Conservation (phyloP, 35 echinoderm and acorn worm species). For the Anneissia japonica region DNA sequence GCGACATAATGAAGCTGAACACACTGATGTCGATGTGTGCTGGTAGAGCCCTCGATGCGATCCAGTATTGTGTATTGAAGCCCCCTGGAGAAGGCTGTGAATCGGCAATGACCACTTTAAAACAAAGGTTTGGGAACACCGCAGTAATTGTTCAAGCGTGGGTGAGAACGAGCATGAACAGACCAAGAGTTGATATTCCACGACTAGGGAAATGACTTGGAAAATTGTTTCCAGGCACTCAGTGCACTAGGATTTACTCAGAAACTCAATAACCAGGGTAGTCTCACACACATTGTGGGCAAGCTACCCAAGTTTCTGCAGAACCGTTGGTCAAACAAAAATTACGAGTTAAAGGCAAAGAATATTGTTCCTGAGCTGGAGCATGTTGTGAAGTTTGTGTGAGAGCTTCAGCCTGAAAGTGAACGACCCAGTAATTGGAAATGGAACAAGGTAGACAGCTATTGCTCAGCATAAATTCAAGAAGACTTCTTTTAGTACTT, state of each 20-base stretch:
- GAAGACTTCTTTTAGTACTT: no score
- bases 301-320: background rate
- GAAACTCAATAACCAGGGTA: background rate
- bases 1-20: background rate
- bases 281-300: background rate
- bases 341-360: background rate
- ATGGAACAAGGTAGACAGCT: no score
- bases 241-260: background rate
- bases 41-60: background rate
- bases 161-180: background rate
- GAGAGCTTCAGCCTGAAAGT: background rate
- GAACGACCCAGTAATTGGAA: slow-evolving; percentile 16
- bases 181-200: background rate
- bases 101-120: background rate
- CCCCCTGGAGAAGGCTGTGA: slow-evolving; percentile 6
- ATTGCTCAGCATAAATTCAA: no score
- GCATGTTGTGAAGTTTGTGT: slow-evolving; percentile 20
- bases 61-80: slow-evolving; percentile 16
- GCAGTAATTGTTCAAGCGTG: background rate
- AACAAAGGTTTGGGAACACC: slow-evolving; percentile 17
- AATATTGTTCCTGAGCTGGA: background rate
- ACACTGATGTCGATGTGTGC: background rate
- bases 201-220: background rate
- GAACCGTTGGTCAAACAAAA: background rate
- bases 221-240: background rate